Conservation (phyloP, 2,113 vertebrate species). For the Triplophysa siluroides region DNA sequence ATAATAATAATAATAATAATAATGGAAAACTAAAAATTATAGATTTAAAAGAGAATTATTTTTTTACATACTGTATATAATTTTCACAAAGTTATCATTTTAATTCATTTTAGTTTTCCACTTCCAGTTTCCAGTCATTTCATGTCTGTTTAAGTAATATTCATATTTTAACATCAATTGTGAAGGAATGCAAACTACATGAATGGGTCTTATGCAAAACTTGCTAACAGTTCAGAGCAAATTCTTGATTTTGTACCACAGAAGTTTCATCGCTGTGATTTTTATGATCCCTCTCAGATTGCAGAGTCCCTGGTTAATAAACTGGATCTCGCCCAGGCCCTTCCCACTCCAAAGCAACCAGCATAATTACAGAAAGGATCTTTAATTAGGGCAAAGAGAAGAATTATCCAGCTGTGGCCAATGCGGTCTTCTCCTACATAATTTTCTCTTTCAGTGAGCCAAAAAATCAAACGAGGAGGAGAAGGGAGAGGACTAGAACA, state of each 20-base stretch:
- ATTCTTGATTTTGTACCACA: slow-evolving; percentile 46
- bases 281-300: slow-evolving; percentile 55
- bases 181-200: slow-evolving; percentile 9
- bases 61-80: no score
- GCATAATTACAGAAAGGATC: slow-evolving; percentile 61
- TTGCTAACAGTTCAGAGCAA: slow-evolving; percentile 28
- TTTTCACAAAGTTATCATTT: no score
- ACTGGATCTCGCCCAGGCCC: slow-evolving; percentile 57
- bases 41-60: no score
- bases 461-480: slow-evolving; percentile 50
- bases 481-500: slow-evolving; percentile 16
- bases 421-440: slow-evolving; percentile 48
- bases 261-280: slow-evolving; percentile 46
- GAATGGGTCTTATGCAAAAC: background rate
- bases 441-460: slow-evolving; percentile 56
- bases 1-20: no score
- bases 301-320: slow-evolving; percentile 59
- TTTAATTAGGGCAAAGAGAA: slow-evolving; percentile 65
- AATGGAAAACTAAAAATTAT: no score
- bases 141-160: background rate
- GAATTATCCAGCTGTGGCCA: slow-evolving; percentile 58
- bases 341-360: slow-evolving; percentile 54
- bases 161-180: slow-evolving; percentile 4
- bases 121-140: background rate
- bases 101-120: no score